A percentile compares a stretch with the other conserved stretches of the same genome.
Evolutionary conservation across 30 jellyfish, hydroid and myxozoan genomes (phyloP).

Genomic region (Hydractinia echinata): DNA sequence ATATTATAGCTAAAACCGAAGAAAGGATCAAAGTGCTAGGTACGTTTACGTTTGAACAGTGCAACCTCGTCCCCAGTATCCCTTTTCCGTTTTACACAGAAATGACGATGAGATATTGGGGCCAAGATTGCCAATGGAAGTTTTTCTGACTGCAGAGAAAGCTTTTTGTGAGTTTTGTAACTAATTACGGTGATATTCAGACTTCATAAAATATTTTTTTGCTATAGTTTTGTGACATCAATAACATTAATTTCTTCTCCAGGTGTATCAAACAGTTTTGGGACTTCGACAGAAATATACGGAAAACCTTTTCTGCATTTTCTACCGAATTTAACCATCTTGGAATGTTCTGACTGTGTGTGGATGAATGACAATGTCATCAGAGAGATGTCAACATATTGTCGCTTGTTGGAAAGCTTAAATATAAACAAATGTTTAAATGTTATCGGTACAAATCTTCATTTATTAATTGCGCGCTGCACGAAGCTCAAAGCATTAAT

Average conservation of each 20-base stretch:
- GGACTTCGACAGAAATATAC: neutral
- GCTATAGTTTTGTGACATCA: neutral
- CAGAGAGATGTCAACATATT: conserved; percentile 1
- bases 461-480: conserved; percentile 10
- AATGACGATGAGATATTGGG: neutral
- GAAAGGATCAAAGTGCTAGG: neutral
- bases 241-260: neutral
- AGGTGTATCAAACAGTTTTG: neutral
- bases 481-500: conserved; percentile 3
- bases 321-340: neutral
- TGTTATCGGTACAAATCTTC: neutral
- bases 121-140: too few relatives aligned
- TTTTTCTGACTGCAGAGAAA: too few relatives aligned
- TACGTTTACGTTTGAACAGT: neutral
- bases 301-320: neutral
- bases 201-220: neutral
- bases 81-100: neutral
- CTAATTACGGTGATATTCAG: too few relatives aligned
- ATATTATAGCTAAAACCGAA: neutral
- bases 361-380: conserved; percentile 21
- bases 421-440: conserved; percentile 2
- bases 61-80: too few relatives aligned
- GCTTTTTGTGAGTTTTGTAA: too few relatives aligned
- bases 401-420: neutral
- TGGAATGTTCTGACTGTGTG: conserved; percentile 14